These are phyloP conservation scores for Latrodectus hesperus DNA, from an alignment of 2,888 invertebrate species.

Conservation along the genomic window DNA sequence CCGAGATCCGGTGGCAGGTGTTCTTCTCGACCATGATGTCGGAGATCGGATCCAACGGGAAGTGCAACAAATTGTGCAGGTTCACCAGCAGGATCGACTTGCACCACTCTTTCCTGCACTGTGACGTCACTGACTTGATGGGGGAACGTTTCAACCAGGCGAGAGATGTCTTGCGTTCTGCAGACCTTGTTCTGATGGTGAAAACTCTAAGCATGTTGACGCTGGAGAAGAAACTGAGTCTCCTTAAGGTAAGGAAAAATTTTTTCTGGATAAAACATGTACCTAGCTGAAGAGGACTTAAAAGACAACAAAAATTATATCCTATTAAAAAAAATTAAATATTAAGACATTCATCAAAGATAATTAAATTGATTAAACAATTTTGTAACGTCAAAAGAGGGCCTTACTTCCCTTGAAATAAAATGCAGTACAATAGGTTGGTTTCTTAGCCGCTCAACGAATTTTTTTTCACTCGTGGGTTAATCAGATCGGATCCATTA, in stretches of 20 bases:
- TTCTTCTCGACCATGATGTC: slow-evolving; percentile 4
- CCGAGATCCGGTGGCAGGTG: neutral
- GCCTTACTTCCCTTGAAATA: too few relatives aligned
- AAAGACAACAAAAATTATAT: too few relatives aligned
- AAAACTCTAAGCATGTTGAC: neutral
- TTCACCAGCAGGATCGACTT: neutral
- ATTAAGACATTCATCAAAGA: too few relatives aligned
- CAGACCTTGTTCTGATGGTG: neutral
- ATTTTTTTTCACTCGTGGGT: too few relatives aligned
- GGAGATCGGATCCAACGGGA: neutral
- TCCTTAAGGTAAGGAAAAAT: neutral
- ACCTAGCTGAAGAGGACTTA: too few relatives aligned
- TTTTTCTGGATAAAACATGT: too few relatives aligned
- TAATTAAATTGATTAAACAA: too few relatives aligned
- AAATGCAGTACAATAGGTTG: too few relatives aligned
- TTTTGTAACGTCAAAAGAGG: too few relatives aligned
- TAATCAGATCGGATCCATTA: too few relatives aligned
- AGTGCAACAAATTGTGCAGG: neutral
- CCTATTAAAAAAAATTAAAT: too few relatives aligned
- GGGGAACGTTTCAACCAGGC: neutral
- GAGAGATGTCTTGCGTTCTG: neutral
- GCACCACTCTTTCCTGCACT: neutral
- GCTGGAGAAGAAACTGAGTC: neutral
- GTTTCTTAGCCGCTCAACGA: too few relatives aligned
- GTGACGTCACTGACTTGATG: neutral